A percentile compares a stretch with the other conserved stretches of the same genome.
phyloP scores from a whole-genome alignment of 1,140 invertebrate genomes.

The Chironomus tepperi region DNA sequence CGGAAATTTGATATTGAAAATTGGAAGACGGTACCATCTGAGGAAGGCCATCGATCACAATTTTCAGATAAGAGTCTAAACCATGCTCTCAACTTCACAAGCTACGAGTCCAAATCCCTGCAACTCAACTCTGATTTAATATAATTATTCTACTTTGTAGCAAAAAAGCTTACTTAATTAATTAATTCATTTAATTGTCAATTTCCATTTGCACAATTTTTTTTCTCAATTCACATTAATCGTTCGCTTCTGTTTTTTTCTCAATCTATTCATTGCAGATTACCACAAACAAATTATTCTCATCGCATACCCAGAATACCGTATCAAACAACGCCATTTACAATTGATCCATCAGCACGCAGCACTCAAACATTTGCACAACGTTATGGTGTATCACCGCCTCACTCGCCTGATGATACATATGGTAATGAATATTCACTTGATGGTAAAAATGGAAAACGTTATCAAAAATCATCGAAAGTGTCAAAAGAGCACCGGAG shows the following conservation, averaged over 20 bases:
- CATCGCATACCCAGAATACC: constrained; percentile 10
- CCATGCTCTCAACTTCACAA: no score
- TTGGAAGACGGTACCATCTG: no score
- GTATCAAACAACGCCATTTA: constrained; percentile 8
- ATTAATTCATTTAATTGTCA: constrained; percentile 8
- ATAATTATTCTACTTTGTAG: no score
- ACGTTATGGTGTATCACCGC: background rate
- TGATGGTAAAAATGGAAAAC: background rate
- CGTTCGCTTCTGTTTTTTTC: no score
- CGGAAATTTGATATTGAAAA: no score
- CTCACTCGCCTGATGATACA: background rate
- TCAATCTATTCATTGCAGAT: background rate
- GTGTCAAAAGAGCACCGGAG: background rate
- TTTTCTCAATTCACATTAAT: no score
- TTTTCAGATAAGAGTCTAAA: no score
- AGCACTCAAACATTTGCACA: constrained; percentile 16
- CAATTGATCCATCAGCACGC: background rate
- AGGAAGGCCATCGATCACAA: no score
- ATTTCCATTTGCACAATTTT: background rate
- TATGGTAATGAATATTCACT: background rate
- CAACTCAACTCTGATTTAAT: no score
- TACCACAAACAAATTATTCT: constrained; percentile 4
- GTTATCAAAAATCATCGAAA: background rate
- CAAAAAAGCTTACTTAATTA: background rate
- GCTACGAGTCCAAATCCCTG: no score